Conservation (phyloP, 2,113 vertebrate genomes). For the Quiscalus mexicanus region DNA sequence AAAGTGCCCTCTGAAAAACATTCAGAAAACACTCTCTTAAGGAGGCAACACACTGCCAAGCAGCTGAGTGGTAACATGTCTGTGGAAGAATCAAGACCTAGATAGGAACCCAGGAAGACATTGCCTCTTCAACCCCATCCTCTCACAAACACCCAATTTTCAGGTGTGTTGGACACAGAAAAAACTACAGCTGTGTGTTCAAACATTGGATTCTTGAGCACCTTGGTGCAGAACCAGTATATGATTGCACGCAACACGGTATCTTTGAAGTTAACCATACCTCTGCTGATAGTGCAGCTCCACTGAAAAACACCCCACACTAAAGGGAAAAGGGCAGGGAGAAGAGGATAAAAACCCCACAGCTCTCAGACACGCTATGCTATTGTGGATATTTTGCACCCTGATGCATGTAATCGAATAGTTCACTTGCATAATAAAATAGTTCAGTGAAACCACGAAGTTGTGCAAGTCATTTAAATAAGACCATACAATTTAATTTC, state of each 20-base stretch:
- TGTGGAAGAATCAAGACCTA: not conserved
- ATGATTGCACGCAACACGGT: not conserved
- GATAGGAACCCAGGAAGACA: not conserved
- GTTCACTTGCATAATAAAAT: not conserved
- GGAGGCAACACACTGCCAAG: not conserved
- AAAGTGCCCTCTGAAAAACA: not conserved
- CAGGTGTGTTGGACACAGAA: not conserved
- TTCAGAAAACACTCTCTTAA: not conserved
- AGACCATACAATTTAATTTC: not conserved
- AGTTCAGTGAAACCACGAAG: not conserved
- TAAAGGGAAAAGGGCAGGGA: not conserved
- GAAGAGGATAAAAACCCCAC: not conserved
- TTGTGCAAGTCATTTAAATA: conserved; percentile 14
- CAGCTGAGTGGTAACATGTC: not conserved
- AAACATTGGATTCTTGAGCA: not conserved
- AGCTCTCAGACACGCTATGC: not conserved
- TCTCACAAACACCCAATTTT: not conserved
- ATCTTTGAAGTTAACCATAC: not conserved
- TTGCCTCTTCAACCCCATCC: not conserved
- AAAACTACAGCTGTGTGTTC: not conserved
- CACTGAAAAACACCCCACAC: not conserved
- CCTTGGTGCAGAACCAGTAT: not conserved
- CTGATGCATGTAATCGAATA: not conserved
- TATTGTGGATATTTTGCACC: not conserved
- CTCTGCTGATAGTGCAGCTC: not conserved